A percentile compares a stretch with the other conserved stretches of the same genome.
Evolutionary conservation across 1,140 invertebrate species (phyloP).

Genomic region (Drosophila kurseongensis): DNA sequence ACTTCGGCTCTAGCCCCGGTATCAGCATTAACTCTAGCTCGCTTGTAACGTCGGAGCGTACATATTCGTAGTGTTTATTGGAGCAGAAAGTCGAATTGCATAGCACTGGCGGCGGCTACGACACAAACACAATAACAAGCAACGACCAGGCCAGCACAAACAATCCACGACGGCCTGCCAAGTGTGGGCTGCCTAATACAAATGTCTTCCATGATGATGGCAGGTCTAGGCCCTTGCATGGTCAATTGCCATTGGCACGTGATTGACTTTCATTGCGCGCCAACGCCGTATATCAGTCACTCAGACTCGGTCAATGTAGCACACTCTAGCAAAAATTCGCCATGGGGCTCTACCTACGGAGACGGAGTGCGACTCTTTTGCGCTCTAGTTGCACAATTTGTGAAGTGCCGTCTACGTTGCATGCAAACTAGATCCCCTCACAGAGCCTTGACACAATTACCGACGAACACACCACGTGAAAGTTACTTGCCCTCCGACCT

Average conservation of each 20-base stretch:
- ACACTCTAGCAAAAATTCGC: constrained; percentile 3
- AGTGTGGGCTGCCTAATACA: constrained; percentile 58
- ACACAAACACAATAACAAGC: constrained; percentile 28
- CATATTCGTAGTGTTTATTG: constrained; percentile 62
- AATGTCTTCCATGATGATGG: constrained; percentile 59
- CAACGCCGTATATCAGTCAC: constrained; percentile 48
- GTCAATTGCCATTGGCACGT: constrained; percentile 69
- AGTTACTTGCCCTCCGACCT: not conserved
- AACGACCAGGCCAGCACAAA: constrained; percentile 28
- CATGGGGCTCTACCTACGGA: not conserved
- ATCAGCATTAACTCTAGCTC: not conserved
- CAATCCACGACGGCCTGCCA: constrained; percentile 33
- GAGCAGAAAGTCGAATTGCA: constrained; percentile 64
- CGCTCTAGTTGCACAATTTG: constrained; percentile 59
- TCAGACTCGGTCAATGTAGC: constrained; percentile 41
- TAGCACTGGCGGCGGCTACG: constrained; percentile 7
- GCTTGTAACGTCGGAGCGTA: constrained; percentile 19
- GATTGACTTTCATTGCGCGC: constrained; percentile 66
- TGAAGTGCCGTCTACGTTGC: constrained; percentile 34
- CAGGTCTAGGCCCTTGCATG: constrained; percentile 52
- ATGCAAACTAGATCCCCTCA: constrained; percentile 52
- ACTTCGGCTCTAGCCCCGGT: not conserved
- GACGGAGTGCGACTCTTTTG: constrained; percentile 19
- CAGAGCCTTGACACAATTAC: constrained; percentile 66
- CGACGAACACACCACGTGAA: not conserved